Evolutionary conservation across 2,888 invertebrate genomes (phyloP).

Genomic region (Oegoconia quadripuncta): DNA sequence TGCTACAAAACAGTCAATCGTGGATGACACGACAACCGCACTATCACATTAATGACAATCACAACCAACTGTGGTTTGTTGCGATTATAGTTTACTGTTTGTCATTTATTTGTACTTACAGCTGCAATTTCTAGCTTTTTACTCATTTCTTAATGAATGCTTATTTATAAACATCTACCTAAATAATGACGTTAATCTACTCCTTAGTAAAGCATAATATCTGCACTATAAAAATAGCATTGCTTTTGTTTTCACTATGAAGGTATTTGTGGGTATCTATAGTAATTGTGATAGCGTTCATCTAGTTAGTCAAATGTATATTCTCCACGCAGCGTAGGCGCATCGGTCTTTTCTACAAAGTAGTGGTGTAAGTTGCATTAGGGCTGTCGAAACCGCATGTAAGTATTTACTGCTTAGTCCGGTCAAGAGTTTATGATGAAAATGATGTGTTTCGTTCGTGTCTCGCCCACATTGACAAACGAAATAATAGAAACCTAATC

Average conservation of each 20-base stretch:
- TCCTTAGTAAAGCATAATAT: too few species aligned
- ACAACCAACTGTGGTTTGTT: too few species aligned
- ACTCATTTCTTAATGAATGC: too few species aligned
- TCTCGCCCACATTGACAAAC: too few species aligned
- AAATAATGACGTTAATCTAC: too few species aligned
- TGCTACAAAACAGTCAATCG: slow-evolving; percentile 44
- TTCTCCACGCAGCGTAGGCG: slow-evolving; percentile 29
- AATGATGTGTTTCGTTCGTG: too few species aligned
- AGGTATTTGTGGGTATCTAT: slow-evolving; percentile 18
- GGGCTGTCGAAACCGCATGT: slow-evolving; percentile 19
- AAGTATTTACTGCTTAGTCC: too few species aligned
- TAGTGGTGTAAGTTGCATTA: slow-evolving; percentile 5
- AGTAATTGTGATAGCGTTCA: slow-evolving; percentile 31
- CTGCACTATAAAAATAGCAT: slow-evolving; percentile 10
- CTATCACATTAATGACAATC: slow-evolving; percentile 34
- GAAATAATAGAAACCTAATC: too few species aligned
- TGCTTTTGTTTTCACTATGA: background rate
- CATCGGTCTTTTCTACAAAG: slow-evolving; percentile 21
- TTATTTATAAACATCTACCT: too few species aligned
- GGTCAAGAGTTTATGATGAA: too few species aligned
- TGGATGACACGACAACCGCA: slow-evolving; percentile 18
- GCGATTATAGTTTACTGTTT: too few species aligned
- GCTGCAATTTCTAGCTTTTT: too few species aligned
- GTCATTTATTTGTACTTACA: slow-evolving; percentile 20
- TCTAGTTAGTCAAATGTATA: slow-evolving; percentile 30